Conservation (phyloP, 30 jellyfish, hydroid and myxozoan genomes). For the Morbakka virulenta region DNA sequence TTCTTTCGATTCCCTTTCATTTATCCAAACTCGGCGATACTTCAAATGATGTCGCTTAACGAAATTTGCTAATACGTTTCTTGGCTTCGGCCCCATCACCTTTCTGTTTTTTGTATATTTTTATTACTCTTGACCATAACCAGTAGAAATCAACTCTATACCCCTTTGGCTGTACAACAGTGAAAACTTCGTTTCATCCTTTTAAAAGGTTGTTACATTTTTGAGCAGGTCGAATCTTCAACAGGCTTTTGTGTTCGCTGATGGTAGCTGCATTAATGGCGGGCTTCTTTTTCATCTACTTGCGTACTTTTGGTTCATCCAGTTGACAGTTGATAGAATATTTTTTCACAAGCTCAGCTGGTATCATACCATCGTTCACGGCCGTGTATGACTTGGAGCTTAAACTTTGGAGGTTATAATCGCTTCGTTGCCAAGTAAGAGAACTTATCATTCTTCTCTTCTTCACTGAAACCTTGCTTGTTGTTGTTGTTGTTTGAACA, state of each 20-base stretch:
- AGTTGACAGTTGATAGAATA: not conserved
- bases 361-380: too few relatives aligned
- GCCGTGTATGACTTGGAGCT: too few relatives aligned
- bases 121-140: constrained; percentile 70
- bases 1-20: constrained; percentile 39
- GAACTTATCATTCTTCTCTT: too few relatives aligned
- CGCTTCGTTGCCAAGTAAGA: too few relatives aligned
- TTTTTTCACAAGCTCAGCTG: too few relatives aligned
- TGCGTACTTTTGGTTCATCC: not conserved
- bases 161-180: constrained; percentile 49
- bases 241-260: too few relatives aligned
- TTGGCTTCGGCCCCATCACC: not conserved
- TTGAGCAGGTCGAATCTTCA: constrained; percentile 40
- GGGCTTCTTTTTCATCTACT: not conserved
- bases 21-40: constrained; percentile 17
- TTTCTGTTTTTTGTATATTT: constrained; percentile 3
- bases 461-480: too few relatives aligned
- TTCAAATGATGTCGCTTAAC: constrained; percentile 7
- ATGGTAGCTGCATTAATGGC: too few relatives aligned
- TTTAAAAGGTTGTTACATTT: constrained; percentile 34
- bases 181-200: constrained; percentile 8
- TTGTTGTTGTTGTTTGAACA: too few relatives aligned
- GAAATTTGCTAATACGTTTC: constrained; percentile 22
- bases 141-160: constrained; percentile 47
- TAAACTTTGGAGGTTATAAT: too few relatives aligned